Evolutionary conservation across 1,140 invertebrate genomes (phyloP).

Genomic region (Micrasema minimum): DNA sequence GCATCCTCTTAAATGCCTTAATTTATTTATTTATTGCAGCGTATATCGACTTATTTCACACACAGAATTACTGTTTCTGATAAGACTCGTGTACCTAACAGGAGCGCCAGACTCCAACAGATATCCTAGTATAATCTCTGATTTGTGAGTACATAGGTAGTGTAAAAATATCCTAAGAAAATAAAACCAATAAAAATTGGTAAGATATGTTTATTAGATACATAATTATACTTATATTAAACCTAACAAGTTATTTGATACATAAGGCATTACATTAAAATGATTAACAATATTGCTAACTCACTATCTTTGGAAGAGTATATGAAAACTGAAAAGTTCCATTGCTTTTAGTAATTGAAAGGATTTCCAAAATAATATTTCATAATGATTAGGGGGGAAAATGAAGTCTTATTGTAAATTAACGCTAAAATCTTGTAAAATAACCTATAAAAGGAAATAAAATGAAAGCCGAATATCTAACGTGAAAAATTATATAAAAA

Average conservation of each 20-base stretch:
- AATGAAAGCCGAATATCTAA: conserved; percentile 30
- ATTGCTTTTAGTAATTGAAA: conserved; percentile 19
- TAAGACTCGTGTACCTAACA: too few species aligned
- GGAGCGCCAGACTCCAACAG: too few species aligned
- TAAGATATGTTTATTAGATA: conserved; percentile 55
- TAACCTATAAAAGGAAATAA: conserved; percentile 39
- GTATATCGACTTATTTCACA: too few species aligned
- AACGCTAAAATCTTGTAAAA: conserved; percentile 39
- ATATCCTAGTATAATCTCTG: too few species aligned
- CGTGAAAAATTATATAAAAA: conserved; percentile 32
- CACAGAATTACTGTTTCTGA: too few species aligned
- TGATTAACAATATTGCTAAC: conserved; percentile 55
- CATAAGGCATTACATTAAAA: conserved; percentile 54
- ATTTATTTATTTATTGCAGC: too few species aligned
- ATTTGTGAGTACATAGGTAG: too few species aligned
- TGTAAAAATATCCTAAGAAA: not conserved
- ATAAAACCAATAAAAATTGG: conserved; percentile 42
- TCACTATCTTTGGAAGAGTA: conserved; percentile 55
- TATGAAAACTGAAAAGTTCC: conserved; percentile 50
- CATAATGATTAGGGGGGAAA: not conserved
- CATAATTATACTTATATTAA: conserved; percentile 51
- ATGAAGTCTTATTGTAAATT: conserved; percentile 26
- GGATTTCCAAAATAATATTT: conserved; percentile 18
- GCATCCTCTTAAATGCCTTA: too few species aligned
- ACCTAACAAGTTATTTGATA: conserved; percentile 49